phyloP scores from a whole-genome alignment of 2,797 vertebrate genomes.

The Dendrocincla fuliginosa region DNA sequence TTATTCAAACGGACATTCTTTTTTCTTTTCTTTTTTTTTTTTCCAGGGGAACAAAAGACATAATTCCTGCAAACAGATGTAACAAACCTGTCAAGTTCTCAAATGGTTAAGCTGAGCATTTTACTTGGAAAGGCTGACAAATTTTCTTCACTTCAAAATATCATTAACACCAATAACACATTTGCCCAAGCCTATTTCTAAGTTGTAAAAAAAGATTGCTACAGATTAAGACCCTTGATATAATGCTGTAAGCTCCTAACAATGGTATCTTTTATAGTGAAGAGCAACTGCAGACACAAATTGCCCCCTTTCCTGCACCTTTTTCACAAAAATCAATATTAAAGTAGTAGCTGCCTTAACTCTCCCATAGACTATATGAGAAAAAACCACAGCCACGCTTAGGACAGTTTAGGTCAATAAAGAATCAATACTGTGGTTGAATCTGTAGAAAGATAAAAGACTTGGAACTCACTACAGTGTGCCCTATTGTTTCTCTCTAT shows the following conservation, averaged over 20 bases:
- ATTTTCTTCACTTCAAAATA: conserved; percentile 84
- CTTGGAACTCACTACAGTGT: conserved; percentile 84
- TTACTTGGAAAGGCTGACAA: conserved; percentile 80
- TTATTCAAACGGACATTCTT: conserved; percentile 53
- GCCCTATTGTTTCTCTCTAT: conserved; percentile 82
- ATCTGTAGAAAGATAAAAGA: conserved; percentile 91
- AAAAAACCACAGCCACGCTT: conserved; percentile 84
- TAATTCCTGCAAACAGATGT: conserved; percentile 48
- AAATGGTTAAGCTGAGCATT: conserved; percentile 77
- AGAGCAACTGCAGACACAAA: conserved; percentile 83
- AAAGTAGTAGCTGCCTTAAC: conserved; percentile 84
- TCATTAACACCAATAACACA: conserved; percentile 85
- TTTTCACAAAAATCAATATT: conserved; percentile 86
- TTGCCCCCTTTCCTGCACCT: conserved; percentile 82
- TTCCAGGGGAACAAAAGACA: conserved; percentile 28
- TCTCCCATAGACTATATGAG: conserved; percentile 81
- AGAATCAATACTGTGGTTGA: conserved; percentile 95
- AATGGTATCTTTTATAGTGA: conserved; percentile 83
- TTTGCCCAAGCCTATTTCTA: conserved; percentile 80
- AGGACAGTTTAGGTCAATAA: conserved; percentile 96
- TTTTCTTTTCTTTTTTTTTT: not conserved
- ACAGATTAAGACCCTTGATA: conserved; percentile 84
- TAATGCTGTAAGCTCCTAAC: conserved; percentile 84
- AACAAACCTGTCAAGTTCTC: conserved; percentile 66
- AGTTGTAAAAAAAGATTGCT: conserved; percentile 81